A percentile compares a stretch with the other conserved stretches of the same genome.
phyloP scores from a whole-genome alignment of 2,888 invertebrate genomes.

The Hypolimnas misippus region DNA sequence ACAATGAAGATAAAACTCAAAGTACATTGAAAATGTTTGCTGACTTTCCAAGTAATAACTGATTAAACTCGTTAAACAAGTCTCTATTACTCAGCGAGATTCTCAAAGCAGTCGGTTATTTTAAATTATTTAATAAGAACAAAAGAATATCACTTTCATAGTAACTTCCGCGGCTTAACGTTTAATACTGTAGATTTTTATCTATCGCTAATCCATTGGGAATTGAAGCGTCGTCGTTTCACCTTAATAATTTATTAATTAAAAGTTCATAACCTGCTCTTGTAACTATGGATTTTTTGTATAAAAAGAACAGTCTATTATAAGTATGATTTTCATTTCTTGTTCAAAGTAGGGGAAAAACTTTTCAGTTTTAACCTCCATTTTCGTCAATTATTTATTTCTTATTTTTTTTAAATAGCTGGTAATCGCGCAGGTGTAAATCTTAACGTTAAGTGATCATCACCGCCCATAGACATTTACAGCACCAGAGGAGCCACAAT shows the following conservation, averaged over 20 bases:
- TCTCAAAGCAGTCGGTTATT: constrained; percentile 1
- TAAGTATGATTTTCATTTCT: too few relatives aligned
- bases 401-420: too few relatives aligned
- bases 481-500: too few relatives aligned
- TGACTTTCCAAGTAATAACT: constrained; percentile 37
- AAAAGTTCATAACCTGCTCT: background rate
- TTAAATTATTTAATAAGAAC: constrained; percentile 3
- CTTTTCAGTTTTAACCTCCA: too few relatives aligned
- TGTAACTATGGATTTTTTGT: background rate
- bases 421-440: too few relatives aligned
- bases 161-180: constrained; percentile 10
- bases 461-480: too few relatives aligned
- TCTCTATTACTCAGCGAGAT: constrained; percentile 35
- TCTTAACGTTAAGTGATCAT: too few relatives aligned
- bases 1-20: constrained; percentile 35
- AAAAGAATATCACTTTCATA: background rate
- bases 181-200: background rate
- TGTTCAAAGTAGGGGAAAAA: too few relatives aligned
- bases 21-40: constrained; percentile 37
- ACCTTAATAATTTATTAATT: background rate
- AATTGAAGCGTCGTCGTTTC: background rate
- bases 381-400: too few relatives aligned
- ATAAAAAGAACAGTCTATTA: background rate
- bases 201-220: background rate
- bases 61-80: constrained; percentile 40